Percentiles rank a stretch among this genome's conserved stretches.
phyloP scores from a whole-genome alignment of 2,888 invertebrate genomes.

The Metopia argyrocephala region DNA sequence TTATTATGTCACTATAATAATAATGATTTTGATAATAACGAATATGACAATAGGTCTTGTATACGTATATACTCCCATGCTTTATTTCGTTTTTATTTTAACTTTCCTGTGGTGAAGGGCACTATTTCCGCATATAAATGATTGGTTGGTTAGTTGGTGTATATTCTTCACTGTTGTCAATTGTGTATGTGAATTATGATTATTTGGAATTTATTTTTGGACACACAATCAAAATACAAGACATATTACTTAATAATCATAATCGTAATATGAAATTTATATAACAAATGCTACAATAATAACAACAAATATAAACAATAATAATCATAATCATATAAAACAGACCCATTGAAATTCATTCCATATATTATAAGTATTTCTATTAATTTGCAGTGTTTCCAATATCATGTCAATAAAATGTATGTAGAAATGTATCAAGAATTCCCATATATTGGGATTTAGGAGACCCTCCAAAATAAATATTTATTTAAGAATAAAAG shows the following conservation, averaged over 20 bases:
- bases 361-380: neutral
- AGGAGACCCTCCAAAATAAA: conserved; percentile 27
- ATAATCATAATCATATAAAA: conserved; percentile 17
- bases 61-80: neutral
- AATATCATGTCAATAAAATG: neutral
- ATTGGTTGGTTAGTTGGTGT: neutral
- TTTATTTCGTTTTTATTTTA: neutral
- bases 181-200: conserved; percentile 8
- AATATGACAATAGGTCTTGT: too few relatives aligned
- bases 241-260: neutral
- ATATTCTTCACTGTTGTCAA: neutral
- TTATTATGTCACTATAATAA: neutral
- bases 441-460: neutral
- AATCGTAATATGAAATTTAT: conserved; percentile 8
- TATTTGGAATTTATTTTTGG: conserved; percentile 2
- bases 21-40: conserved; percentile 1
- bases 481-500: conserved; percentile 22
- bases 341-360: neutral
- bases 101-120: neutral
- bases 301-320: neutral
- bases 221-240: neutral
- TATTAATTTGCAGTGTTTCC: neutral
- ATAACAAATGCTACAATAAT: neutral
- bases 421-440: neutral
- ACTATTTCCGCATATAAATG: neutral